Percentiles rank a stretch among this genome's conserved stretches.
phyloP scores from a whole-genome alignment of 2,113 vertebrate genomes.

The Platanista minor region DNA sequence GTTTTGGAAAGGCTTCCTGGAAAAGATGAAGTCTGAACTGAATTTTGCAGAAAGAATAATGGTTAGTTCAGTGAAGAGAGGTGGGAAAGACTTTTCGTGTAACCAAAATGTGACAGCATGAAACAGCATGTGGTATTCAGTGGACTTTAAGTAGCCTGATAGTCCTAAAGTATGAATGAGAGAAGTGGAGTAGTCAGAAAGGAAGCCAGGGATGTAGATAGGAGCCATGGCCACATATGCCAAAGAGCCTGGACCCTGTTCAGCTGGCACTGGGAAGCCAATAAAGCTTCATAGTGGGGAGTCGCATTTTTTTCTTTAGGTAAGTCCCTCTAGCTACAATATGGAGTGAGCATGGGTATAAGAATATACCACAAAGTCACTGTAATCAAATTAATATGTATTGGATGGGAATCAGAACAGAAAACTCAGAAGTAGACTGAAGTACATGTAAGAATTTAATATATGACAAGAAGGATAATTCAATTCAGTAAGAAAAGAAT shows the following conservation, averaged over 20 bases:
- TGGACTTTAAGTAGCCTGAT: neutral
- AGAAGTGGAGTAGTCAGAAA: neutral
- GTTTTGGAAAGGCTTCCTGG: neutral
- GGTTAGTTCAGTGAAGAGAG: neutral
- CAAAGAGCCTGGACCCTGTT: neutral
- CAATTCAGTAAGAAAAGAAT: neutral
- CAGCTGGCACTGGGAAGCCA: neutral
- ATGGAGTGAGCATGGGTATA: neutral
- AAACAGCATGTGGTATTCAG: neutral
- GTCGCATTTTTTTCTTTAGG: neutral
- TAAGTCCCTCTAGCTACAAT: neutral
- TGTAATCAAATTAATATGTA: neutral
- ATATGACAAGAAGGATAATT: constrained; percentile 8
- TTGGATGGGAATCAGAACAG: neutral
- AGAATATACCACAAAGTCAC: neutral
- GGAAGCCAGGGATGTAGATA: neutral
- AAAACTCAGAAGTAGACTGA: neutral
- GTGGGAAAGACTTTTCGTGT: neutral
- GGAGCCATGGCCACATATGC: neutral
- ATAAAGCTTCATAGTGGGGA: neutral
- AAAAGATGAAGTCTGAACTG: neutral
- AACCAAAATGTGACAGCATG: neutral
- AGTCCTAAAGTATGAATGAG: neutral
- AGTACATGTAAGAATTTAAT: neutral
- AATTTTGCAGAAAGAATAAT: neutral